Evolutionary conservation across 2,113 vertebrate species (phyloP).

Genomic region (Cheilinus undulatus): DNA sequence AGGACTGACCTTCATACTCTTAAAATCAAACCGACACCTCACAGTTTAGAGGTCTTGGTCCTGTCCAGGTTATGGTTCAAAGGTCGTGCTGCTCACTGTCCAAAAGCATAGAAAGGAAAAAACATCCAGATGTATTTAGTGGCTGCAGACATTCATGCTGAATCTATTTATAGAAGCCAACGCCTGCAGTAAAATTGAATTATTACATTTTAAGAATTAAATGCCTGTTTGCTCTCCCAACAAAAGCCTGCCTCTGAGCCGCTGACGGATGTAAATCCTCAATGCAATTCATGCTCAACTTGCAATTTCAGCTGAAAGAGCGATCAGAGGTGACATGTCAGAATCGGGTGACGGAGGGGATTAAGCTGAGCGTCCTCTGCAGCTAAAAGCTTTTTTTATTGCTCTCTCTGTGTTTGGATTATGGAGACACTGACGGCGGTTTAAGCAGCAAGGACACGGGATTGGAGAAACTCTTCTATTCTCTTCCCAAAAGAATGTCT

Average conservation of each 20-base stretch:
- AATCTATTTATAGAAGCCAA: neutral
- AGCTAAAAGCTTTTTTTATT: slow-evolving; percentile 17
- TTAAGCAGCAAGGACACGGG: too few relatives aligned
- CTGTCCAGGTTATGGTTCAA: neutral
- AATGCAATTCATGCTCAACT: slow-evolving; percentile 32
- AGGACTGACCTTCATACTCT: neutral
- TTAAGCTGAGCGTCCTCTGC: slow-evolving; percentile 14
- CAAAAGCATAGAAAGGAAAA: neutral
- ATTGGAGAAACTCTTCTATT: too few relatives aligned
- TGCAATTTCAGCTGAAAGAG: slow-evolving; percentile 19
- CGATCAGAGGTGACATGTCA: slow-evolving; percentile 39
- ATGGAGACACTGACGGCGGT: too few relatives aligned
- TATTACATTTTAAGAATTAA: neutral
- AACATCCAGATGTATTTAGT: neutral
- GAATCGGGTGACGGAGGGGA: slow-evolving; percentile 27
- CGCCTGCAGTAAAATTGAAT: slow-evolving; percentile 1
- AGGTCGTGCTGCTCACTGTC: neutral
- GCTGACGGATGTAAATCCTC: slow-evolving; percentile 26
- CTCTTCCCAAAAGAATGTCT: too few relatives aligned
- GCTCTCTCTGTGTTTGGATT: neutral
- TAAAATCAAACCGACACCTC: neutral
- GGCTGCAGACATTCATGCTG: neutral
- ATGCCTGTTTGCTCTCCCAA: neutral
- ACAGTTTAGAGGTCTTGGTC: neutral
- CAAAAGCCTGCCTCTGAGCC: slow-evolving; percentile 6